Evolutionary conservation across 2,797 vertebrate genomes (phyloP).

Genomic region (Tolypeutes matacus): DNA sequence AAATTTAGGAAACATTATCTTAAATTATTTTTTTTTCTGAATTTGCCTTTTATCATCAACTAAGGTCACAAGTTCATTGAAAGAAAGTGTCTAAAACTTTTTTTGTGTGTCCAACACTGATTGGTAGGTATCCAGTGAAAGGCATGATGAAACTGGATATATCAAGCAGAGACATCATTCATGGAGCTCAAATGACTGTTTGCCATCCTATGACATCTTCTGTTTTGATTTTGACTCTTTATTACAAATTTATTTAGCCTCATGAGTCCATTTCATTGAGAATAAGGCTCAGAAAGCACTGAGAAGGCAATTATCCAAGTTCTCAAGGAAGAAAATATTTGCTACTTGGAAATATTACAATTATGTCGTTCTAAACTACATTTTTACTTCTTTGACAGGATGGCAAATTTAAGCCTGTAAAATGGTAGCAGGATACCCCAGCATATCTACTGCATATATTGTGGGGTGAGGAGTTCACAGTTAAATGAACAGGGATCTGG

Average conservation of each 20-base stretch:
- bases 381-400: conserved; percentile 33
- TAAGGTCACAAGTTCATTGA: conserved; percentile 13
- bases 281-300: background rate
- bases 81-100: conserved; percentile 3
- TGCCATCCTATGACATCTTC: background rate
- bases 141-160: background rate
- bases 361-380: conserved; percentile 19
- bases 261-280: background rate
- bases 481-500: conserved; percentile 26
- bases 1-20: background rate
- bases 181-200: background rate
- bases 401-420: conserved; percentile 22
- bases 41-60: background rate
- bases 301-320: conserved; percentile 33
- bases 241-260: conserved; percentile 18
- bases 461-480: conserved; percentile 63
- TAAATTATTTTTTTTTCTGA: background rate
- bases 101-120: background rate
- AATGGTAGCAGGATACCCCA: background rate
- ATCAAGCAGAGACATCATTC: background rate
- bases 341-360: background rate
- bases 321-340: conserved; percentile 30
- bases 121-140: background rate
- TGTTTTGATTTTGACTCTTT: background rate
- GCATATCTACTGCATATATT: background rate